Evolutionary conservation across 2,888 invertebrate genomes (phyloP).

Genomic region (Himalopsyche kuldschensis): DNA sequence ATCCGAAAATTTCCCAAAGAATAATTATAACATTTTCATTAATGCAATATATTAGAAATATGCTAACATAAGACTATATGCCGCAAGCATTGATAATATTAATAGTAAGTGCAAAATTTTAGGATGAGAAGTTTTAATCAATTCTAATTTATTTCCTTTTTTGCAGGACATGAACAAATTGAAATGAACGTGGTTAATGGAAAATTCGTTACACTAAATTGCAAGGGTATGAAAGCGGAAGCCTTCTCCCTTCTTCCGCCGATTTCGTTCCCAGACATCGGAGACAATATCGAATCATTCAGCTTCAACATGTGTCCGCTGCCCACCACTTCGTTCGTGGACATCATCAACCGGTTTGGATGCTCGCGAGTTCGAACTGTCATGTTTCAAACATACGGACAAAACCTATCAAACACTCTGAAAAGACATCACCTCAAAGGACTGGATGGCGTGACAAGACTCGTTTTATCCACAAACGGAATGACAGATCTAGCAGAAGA

Average conservation of each 20-base stretch:
- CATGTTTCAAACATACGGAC: conserved; percentile 56
- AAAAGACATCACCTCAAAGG: conserved; percentile 62
- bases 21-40: no score
- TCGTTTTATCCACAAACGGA: conserved; percentile 65
- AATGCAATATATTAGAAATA: no score
- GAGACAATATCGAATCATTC: conserved; percentile 48
- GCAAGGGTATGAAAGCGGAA: conserved; percentile 6
- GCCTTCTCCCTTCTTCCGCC: conserved; percentile 25
- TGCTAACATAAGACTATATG: no score
- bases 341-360: conserved; percentile 54
- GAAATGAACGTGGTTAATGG: conserved; percentile 9
- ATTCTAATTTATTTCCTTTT: background rate
- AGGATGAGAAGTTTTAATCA: no score
- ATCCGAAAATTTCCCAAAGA: no score
- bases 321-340: conserved; percentile 55
- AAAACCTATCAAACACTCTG: conserved; percentile 60
- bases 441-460: conserved; percentile 56
- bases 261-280: conserved; percentile 8
- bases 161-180: conserved; percentile 14
- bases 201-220: conserved; percentile 12
- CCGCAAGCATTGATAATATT: no score
- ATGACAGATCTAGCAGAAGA: conserved; percentile 64
- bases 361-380: conserved; percentile 52
- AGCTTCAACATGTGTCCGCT: conserved; percentile 60
- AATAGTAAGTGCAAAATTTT: no score